A percentile compares a stretch with the other conserved stretches of the same genome.
Conservation (phyloP, 2,113 vertebrate species). For the Phodopus roborovskii region DNA sequence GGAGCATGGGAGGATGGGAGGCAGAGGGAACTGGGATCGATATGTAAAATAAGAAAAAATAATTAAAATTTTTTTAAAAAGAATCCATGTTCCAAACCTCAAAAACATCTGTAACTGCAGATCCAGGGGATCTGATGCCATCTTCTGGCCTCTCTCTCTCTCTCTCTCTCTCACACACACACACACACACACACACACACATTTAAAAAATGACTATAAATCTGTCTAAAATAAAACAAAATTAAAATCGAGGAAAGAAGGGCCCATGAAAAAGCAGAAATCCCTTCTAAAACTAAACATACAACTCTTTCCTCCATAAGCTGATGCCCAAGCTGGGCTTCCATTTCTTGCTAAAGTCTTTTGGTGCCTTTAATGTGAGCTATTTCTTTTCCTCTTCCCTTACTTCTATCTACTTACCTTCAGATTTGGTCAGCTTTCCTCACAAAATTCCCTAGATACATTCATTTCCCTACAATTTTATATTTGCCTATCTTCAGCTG, state of each 20-base stretch:
- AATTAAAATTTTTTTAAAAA: too few relatives aligned
- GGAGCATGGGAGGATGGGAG: too few relatives aligned
- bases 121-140: neutral
- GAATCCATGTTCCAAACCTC: neutral
- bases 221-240: neutral
- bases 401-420: neutral
- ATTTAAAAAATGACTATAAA: neutral
- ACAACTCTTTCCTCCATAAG: neutral
- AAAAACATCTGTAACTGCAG: neutral
- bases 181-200: neutral
- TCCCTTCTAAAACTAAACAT: neutral
- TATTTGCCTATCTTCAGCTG: neutral
- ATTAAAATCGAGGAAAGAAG: conserved; percentile 1
- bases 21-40: too few relatives aligned
- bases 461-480: conserved; percentile 5
- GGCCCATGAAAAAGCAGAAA: neutral
- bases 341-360: conserved; percentile 13
- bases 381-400: neutral
- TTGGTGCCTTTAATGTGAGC: neutral
- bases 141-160: neutral
- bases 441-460: conserved; percentile 6
- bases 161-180: too few relatives aligned
- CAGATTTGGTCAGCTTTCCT: neutral
- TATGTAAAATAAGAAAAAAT: too few relatives aligned
- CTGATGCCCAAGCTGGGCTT: neutral